Percentiles rank a stretch among this genome's conserved stretches.
Conservation (phyloP, 2,113 vertebrate genomes). For the Parus major region DNA sequence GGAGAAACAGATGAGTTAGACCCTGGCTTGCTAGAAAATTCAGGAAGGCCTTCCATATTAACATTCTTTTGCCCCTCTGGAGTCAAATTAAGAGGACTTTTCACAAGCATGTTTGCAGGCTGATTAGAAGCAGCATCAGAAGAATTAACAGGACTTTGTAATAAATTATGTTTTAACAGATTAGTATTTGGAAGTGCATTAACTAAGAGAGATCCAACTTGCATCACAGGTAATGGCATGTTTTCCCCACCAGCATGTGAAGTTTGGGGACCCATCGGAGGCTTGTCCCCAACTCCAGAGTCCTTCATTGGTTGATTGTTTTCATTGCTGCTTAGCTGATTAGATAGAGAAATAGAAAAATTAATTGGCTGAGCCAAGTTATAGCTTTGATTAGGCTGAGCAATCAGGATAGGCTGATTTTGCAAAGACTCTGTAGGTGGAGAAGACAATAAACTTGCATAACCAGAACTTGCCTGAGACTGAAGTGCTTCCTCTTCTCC, state of each 20-base stretch:
- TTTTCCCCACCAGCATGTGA: slow-evolving; percentile 50
- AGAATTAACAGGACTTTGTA: slow-evolving; percentile 52
- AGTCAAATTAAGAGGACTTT: slow-evolving; percentile 75
- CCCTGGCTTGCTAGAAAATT: slow-evolving; percentile 54
- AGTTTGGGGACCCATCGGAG: slow-evolving; percentile 22
- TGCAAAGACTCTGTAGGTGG: slow-evolving; percentile 82
- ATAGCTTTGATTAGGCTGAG: slow-evolving; percentile 87
- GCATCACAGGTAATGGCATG: neutral
- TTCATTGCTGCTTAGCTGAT: slow-evolving; percentile 72
- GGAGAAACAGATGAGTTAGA: slow-evolving; percentile 30
- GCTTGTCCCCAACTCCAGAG: slow-evolving; percentile 35
- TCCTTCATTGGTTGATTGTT: slow-evolving; percentile 72
- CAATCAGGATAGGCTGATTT: slow-evolving; percentile 86
- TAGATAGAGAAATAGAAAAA: slow-evolving; percentile 59
- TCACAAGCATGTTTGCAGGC: slow-evolving; percentile 42
- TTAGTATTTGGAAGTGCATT: slow-evolving; percentile 61
- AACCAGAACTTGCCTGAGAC: slow-evolving; percentile 85
- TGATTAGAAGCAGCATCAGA: slow-evolving; percentile 54
- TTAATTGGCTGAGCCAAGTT: slow-evolving; percentile 78
- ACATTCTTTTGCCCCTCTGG: slow-evolving; percentile 69
- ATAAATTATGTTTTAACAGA: slow-evolving; percentile 61
- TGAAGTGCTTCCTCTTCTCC: slow-evolving; percentile 79
- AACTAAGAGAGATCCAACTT: slow-evolving; percentile 19
- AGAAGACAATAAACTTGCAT: slow-evolving; percentile 87
- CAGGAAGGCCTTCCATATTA: slow-evolving; percentile 52